phyloP scores from a whole-genome alignment of 2,888 invertebrate genomes.

The Eubasilissa splendida region DNA sequence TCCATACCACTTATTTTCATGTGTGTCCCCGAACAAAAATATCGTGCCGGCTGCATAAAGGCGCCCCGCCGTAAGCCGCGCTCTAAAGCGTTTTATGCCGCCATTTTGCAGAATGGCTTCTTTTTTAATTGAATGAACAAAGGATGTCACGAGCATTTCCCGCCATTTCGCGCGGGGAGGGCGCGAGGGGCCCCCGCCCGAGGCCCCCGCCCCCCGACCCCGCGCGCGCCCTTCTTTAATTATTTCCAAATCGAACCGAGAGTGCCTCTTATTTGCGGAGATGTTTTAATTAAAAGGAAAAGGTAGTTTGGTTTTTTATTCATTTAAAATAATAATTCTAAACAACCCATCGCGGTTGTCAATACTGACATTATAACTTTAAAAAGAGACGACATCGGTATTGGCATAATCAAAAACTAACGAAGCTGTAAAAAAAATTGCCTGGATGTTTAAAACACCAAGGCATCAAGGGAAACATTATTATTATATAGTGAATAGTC shows the following conservation, averaged over 20 bases:
- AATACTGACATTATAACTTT: too few relatives aligned
- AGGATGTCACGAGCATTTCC: conserved; percentile 52
- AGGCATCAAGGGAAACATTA: too few relatives aligned
- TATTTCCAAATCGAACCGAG: conserved; percentile 34
- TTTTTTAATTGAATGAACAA: conserved; percentile 56
- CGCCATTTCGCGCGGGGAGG: conserved; percentile 26
- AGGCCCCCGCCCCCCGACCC: not conserved
- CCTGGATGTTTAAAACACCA: too few relatives aligned
- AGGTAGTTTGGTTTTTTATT: too few relatives aligned
- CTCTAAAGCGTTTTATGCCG: conserved; percentile 41
- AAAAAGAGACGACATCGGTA: too few relatives aligned
- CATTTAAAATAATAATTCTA: too few relatives aligned
- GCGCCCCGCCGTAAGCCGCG: conserved; percentile 25
- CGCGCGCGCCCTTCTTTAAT: not conserved
- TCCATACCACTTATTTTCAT: conserved; percentile 37
- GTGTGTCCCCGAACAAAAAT: conserved; percentile 27
- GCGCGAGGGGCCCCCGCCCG: too few relatives aligned
- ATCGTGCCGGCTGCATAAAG: conserved; percentile 26
- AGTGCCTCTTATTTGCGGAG: conserved; percentile 10
- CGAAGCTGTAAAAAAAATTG: too few relatives aligned
- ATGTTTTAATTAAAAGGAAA: not conserved
- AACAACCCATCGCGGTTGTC: too few relatives aligned
- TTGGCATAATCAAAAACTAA: too few relatives aligned
- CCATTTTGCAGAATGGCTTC: conserved; percentile 49
- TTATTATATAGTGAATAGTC: too few relatives aligned